phyloP scores from a whole-genome alignment of 2,888 invertebrate genomes.

The Tenthredo livida region DNA sequence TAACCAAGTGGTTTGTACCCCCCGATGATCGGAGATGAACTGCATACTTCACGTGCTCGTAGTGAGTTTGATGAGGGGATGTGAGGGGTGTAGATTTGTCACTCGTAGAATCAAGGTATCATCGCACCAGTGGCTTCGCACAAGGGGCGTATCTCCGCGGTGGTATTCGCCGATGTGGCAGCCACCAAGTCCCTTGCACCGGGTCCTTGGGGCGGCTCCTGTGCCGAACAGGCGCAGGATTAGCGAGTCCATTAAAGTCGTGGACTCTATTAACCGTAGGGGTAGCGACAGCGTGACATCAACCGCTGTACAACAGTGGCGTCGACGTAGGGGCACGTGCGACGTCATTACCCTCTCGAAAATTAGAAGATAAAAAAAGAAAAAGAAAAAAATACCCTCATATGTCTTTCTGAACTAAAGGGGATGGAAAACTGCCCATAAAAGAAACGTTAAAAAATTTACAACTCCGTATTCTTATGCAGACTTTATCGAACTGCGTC shows the following conservation, averaged over 20 bases:
- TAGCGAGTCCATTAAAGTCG: slow-evolving; percentile 79
- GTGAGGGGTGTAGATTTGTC: slow-evolving; percentile 72
- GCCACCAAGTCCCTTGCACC: slow-evolving; percentile 54
- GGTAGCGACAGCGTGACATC: slow-evolving; percentile 76
- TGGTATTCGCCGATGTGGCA: slow-evolving; percentile 57
- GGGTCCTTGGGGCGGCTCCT: slow-evolving; percentile 61
- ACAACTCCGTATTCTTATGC: not conserved
- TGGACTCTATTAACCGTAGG: slow-evolving; percentile 77
- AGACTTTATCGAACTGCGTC: not conserved
- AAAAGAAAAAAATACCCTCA: not conserved
- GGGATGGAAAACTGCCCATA: not conserved
- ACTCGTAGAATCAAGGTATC: slow-evolving; percentile 76
- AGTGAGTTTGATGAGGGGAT: slow-evolving; percentile 22
- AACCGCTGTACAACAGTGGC: slow-evolving; percentile 73
- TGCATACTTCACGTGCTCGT: slow-evolving; percentile 35
- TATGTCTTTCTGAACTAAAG: not conserved
- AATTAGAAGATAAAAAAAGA: not conserved
- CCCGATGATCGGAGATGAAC: slow-evolving; percentile 24
- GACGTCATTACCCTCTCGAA: not conserved
- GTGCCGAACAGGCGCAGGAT: slow-evolving; percentile 77
- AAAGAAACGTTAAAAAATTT: not conserved
- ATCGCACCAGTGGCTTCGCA: slow-evolving; percentile 74
- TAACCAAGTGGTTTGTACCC: slow-evolving; percentile 29
- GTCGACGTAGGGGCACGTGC: slow-evolving; percentile 60
- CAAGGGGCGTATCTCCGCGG: slow-evolving; percentile 73